Percentiles rank a stretch among this genome's conserved stretches.
Evolutionary conservation across 2,888 invertebrate species (phyloP).

Genomic region (Thyatira batis): DNA sequence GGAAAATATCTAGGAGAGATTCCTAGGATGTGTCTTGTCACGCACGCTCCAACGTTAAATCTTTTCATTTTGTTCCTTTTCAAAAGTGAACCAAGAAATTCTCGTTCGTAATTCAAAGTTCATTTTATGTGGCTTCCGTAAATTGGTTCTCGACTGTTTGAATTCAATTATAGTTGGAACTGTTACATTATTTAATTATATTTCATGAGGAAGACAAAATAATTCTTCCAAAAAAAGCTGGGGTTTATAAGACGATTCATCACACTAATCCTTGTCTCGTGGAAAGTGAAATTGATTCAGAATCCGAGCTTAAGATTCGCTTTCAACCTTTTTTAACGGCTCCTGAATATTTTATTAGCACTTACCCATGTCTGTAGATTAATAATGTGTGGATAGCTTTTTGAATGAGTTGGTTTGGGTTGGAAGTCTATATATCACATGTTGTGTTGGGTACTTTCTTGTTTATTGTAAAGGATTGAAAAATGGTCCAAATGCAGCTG

Average conservation of each 20-base stretch:
- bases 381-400: slow-evolving; percentile 3
- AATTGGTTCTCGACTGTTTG: slow-evolving; percentile 17
- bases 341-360: slow-evolving; percentile 32
- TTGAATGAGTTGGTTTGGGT: slow-evolving; percentile 2
- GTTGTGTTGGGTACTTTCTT: not conserved
- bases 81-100: slow-evolving; percentile 15
- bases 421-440: not conserved
- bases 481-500: too few relatives aligned
- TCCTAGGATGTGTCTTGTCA: slow-evolving; percentile 36
- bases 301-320: slow-evolving; percentile 30
- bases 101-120: slow-evolving; percentile 9
- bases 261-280: slow-evolving; percentile 41
- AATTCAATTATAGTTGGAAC: slow-evolving; percentile 15
- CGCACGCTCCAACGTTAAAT: slow-evolving; percentile 28
- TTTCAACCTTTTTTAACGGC: slow-evolving; percentile 28
- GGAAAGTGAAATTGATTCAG: slow-evolving; percentile 47
- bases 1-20: slow-evolving; percentile 39
- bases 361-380: slow-evolving; percentile 10
- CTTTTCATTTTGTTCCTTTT: slow-evolving; percentile 13
- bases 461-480: too few relatives aligned
- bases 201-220: slow-evolving; percentile 7
- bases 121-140: slow-evolving; percentile 5
- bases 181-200: slow-evolving; percentile 3
- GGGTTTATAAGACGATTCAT: slow-evolving; percentile 32
- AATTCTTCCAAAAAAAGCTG: not conserved